Conservation (phyloP, 2,888 invertebrate genomes). For the Eupithecia abbreviata region DNA sequence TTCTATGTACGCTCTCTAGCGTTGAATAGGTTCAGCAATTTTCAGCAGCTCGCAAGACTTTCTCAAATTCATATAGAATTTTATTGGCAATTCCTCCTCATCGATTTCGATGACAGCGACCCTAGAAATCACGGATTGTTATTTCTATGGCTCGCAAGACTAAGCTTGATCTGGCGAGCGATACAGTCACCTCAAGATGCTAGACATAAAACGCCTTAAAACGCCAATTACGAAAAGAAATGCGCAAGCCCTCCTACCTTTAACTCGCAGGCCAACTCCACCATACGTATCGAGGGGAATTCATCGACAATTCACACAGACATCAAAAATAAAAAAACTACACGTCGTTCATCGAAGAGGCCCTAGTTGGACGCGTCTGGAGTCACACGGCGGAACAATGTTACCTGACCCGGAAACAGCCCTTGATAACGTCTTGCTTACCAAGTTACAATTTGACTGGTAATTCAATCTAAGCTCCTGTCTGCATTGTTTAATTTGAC, state of each 20-base stretch:
- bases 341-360: conserved; percentile 25
- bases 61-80: background rate
- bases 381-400: conserved; percentile 57
- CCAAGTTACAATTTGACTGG: conserved; percentile 46
- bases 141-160: no score
- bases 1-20: background rate
- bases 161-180: no score
- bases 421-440: conserved; percentile 53
- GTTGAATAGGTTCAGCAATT: background rate
- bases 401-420: conserved; percentile 62
- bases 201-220: no score
- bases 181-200: no score
- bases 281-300: no score
- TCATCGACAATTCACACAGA: background rate
- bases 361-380: conserved; percentile 47
- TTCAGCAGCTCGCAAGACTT: background rate
- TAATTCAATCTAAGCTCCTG: conserved; percentile 46
- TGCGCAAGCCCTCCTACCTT: no score
- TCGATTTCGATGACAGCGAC: no score
- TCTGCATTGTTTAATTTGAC: conserved; percentile 38
- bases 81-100: no score
- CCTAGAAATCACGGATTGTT: no score
- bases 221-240: no score
- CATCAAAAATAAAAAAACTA: background rate
- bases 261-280: no score